These are phyloP conservation scores for Furnarius figulus DNA, from an alignment of 2,113 vertebrate species.

Conservation along the genomic window DNA sequence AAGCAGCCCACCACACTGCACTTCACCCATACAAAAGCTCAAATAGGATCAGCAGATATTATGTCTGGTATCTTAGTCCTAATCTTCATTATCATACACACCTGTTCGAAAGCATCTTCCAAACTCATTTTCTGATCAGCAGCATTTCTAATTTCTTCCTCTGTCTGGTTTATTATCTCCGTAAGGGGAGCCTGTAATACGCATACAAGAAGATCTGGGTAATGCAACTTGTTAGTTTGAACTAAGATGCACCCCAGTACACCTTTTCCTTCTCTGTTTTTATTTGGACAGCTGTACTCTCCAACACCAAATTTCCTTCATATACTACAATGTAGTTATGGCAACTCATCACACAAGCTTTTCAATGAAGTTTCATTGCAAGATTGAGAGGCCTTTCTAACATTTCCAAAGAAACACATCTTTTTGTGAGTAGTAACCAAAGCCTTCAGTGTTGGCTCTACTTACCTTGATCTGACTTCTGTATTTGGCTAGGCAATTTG, in stretches of 20 bases:
- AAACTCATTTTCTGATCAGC: conserved; percentile 71
- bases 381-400: not conserved
- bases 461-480: conserved; percentile 86
- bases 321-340: not conserved
- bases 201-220: not conserved
- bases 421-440: not conserved
- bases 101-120: conserved; percentile 78
- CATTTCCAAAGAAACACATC: not conserved
- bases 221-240: not conserved
- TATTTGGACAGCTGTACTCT: not conserved
- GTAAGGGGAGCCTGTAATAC: conserved; percentile 71
- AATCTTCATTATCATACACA: conserved; percentile 36
- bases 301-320: not conserved
- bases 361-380: not conserved
- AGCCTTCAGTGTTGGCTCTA: not conserved
- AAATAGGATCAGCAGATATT: not conserved
- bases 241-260: not conserved
- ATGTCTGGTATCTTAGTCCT: not conserved
- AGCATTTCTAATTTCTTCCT: conserved; percentile 73
- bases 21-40: not conserved
- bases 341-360: not conserved
- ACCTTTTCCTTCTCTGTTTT: not conserved
- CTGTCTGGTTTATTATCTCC: conserved; percentile 73
- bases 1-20: not conserved
- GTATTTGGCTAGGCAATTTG: conserved; percentile 78